A percentile compares a stretch with the other conserved stretches of the same genome.
These are phyloP conservation scores for Paramormyrops hopkinsi DNA, from an alignment of 2,797 vertebrate genomes.

Conservation along the genomic window DNA sequence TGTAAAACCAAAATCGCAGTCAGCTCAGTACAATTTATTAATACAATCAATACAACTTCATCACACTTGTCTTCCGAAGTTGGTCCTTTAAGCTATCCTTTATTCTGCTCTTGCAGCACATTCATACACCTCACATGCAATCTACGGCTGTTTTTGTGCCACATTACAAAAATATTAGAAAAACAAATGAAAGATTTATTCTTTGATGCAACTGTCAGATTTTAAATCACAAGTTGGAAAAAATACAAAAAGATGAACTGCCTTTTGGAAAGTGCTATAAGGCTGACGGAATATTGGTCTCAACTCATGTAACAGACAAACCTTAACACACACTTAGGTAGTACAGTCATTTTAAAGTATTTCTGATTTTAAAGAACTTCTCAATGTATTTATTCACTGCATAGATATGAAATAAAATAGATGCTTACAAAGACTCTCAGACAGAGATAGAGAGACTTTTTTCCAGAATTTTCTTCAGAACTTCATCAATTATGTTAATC, in stretches of 20 bases:
- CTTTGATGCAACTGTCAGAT: slow-evolving; percentile 39
- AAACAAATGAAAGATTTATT: slow-evolving; percentile 19
- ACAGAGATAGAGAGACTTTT: slow-evolving; percentile 27
- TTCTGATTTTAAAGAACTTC: slow-evolving; percentile 36
- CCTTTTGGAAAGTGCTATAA: slow-evolving; percentile 45
- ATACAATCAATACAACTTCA: slow-evolving; percentile 19
- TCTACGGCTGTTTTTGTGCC: slow-evolving; percentile 4
- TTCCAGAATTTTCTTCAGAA: background rate
- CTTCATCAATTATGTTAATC: background rate
- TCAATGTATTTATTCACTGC: slow-evolving; percentile 47
- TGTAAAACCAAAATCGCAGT: background rate
- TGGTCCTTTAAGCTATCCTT: background rate
- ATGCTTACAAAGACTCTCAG: slow-evolving; percentile 11
- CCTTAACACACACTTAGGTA: slow-evolving; percentile 40
- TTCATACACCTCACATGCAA: slow-evolving; percentile 12
- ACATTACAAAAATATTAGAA: slow-evolving; percentile 18
- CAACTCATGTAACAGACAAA: slow-evolving; percentile 33
- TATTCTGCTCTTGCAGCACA: slow-evolving; percentile 9
- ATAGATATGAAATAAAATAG: slow-evolving; percentile 45
- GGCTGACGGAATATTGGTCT: slow-evolving; percentile 38
- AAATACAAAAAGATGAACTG: slow-evolving; percentile 48
- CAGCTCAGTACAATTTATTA: slow-evolving; percentile 19
- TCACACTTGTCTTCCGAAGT: slow-evolving; percentile 5
- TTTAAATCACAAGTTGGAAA: slow-evolving; percentile 49
- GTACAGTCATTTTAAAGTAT: slow-evolving; percentile 42